Base-by-base conservation (phyloP, 2,113 vertebrate species). In the Pterocles orientalis region DNA sequence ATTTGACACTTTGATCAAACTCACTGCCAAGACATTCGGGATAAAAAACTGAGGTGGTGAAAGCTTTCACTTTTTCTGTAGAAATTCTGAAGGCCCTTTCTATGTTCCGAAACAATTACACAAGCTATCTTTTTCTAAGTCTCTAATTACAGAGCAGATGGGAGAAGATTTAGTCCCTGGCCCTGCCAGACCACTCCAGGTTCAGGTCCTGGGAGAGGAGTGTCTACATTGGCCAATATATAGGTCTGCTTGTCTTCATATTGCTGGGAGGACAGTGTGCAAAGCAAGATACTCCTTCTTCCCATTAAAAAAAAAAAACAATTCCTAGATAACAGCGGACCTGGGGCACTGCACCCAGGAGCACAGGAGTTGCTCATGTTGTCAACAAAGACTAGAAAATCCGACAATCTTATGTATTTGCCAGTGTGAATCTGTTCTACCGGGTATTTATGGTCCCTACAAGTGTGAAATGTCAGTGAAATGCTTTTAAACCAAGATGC, bases 321-420 rank as follows among this genome's bases (percentile, higher is more conserved):
- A 1, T 2, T n/a, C 4, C 1, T 21, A 36, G 28, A 14, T 16
- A 53, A 57, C 3, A 19, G 20, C 48, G 20, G 14, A 18, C 24
- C 0, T 4, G 20, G 12, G 25, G 12, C 11, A 54, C 3, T 1
- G 16, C 14, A 56, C 6, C 12, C 36, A 50, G 51, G 4, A 71
- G 7, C 6, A 21, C 3, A 64, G 0, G 0, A 0, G 0, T 12
- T 43, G 21, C 13, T 85, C 5, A n/a, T 78, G 73, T 70, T 24
- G 4, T 18, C 70, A 92, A 39, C 65, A 53, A 81, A 85, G 23
- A 29, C 61, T 17, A 51, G 34, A n/a, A 43, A 60, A 53, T 4
- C 29, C 33, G 61, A 41, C 41, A 12, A 29, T 31, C 12, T 48
- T 10, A 9, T 14, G 4, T 18, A 25, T 62, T 90, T 78, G 57